Conservation (phyloP, 1,140 invertebrate genomes). For the Euwallacea fornicatus region DNA sequence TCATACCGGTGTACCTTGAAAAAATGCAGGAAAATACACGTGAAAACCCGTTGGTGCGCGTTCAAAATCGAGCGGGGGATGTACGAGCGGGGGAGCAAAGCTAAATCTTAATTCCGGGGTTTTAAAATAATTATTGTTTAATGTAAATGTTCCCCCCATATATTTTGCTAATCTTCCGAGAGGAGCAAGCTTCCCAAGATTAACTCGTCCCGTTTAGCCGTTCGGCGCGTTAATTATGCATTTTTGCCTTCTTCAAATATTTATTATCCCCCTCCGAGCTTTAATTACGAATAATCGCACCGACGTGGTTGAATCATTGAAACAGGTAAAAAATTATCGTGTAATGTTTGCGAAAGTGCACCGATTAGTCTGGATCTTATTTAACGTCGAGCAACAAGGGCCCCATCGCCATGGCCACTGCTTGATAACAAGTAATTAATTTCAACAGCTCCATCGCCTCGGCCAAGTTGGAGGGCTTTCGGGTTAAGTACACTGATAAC, state of each 20-base stretch:
- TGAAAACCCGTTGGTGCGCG: too few species aligned
- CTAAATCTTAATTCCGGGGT: constrained; percentile 1
- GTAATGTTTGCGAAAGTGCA: too few species aligned
- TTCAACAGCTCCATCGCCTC: constrained; percentile 2
- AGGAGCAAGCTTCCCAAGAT: constrained; percentile 7
- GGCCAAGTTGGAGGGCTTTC: constrained; percentile 7
- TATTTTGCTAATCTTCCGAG: constrained; percentile 10
- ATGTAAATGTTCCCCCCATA: constrained; percentile 11
- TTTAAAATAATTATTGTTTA: background rate
- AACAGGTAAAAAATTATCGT: too few species aligned
- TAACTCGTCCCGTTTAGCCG: constrained; percentile 4
- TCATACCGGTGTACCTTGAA: too few species aligned
- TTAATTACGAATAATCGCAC: too few species aligned
- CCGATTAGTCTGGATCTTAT: too few species aligned
- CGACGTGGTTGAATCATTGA: too few species aligned
- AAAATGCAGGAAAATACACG: too few species aligned
- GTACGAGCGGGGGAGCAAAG: background rate
- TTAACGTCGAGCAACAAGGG: too few species aligned
- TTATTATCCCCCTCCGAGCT: background rate
- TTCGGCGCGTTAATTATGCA: constrained; percentile 15
- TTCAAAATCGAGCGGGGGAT: too few species aligned
- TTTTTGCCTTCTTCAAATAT: constrained; percentile 1
- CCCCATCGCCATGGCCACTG: background rate
- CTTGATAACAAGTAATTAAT: constrained; percentile 14
- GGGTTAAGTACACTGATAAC: constrained; percentile 14